phyloP scores from a whole-genome alignment of 2,888 invertebrate species.

The Hypolimnas misippus region DNA sequence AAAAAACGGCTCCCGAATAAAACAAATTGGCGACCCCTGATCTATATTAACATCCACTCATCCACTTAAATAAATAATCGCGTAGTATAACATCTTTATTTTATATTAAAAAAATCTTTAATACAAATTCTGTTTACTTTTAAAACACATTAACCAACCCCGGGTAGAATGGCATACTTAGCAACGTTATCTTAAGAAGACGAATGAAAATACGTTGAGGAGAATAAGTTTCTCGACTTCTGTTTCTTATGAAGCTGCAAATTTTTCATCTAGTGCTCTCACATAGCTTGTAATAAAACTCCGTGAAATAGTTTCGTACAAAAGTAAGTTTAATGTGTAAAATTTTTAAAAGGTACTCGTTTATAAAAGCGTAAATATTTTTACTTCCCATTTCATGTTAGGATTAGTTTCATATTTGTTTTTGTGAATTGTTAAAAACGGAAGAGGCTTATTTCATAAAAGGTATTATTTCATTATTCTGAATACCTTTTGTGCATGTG shows the following conservation, averaged over 20 bases:
- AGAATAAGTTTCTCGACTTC: constrained; percentile 17
- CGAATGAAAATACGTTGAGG: constrained; percentile 1
- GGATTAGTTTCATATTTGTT: constrained; percentile 6
- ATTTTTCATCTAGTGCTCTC: constrained; percentile 23
- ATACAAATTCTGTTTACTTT: too few relatives aligned
- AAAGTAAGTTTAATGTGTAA: constrained; percentile 10
- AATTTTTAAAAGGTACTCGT: constrained; percentile 11
- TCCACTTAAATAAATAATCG: too few relatives aligned
- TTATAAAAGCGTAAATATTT: constrained; percentile 8
- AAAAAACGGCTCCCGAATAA: too few relatives aligned
- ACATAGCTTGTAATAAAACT: constrained; percentile 17
- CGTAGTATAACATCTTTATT: too few relatives aligned
- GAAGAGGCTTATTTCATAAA: neutral
- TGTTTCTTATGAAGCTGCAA: constrained; percentile 24
- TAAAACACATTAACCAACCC: neutral
- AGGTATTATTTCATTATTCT: too few relatives aligned
- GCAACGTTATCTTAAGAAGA: neutral
- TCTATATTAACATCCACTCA: too few relatives aligned
- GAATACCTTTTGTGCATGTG: too few relatives aligned
- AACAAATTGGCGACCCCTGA: too few relatives aligned
- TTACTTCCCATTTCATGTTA: neutral
- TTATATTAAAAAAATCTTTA: too few relatives aligned
- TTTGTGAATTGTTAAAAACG: neutral
- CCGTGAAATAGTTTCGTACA: constrained; percentile 11
- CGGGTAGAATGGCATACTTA: neutral